Conservation (phyloP, 1,140 invertebrate species). For the Drosophila trapezifrons region DNA sequence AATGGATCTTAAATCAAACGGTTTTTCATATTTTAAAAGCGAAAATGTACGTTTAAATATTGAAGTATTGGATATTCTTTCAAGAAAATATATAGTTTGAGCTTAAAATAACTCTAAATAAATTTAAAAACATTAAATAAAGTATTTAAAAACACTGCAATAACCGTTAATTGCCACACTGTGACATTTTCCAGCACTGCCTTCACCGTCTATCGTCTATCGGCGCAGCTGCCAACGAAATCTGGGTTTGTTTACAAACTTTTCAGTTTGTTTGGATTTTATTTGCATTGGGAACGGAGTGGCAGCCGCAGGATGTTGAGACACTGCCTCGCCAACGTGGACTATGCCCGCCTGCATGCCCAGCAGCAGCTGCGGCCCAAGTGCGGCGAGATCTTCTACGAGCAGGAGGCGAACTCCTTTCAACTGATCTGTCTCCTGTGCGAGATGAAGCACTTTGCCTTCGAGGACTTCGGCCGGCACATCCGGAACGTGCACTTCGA, state of each 20-base stretch:
- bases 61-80: too few species aligned
- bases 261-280: constrained; percentile 31
- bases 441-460: constrained; percentile 68
- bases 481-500: constrained; percentile 71
- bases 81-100: too few species aligned
- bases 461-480: constrained; percentile 67
- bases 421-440: constrained; percentile 66
- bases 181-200: not conserved
- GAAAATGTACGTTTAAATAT: too few species aligned
- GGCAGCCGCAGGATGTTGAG: constrained; percentile 59
- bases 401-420: constrained; percentile 56
- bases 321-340: constrained; percentile 63
- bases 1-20: too few species aligned
- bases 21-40: too few species aligned
- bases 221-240: not conserved
- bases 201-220: not conserved
- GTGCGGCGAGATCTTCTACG: constrained; percentile 71
- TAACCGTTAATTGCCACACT: not conserved
- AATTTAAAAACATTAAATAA: too few species aligned
- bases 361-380: constrained; percentile 57
- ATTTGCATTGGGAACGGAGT: constrained; percentile 11
- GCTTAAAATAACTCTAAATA: too few species aligned
- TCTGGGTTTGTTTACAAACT: constrained; percentile 32
- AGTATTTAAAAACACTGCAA: not conserved
- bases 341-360: constrained; percentile 54